Base-by-base conservation (phyloP, 2,113 vertebrate species). In the Dendrocopos noguchii region DNA sequence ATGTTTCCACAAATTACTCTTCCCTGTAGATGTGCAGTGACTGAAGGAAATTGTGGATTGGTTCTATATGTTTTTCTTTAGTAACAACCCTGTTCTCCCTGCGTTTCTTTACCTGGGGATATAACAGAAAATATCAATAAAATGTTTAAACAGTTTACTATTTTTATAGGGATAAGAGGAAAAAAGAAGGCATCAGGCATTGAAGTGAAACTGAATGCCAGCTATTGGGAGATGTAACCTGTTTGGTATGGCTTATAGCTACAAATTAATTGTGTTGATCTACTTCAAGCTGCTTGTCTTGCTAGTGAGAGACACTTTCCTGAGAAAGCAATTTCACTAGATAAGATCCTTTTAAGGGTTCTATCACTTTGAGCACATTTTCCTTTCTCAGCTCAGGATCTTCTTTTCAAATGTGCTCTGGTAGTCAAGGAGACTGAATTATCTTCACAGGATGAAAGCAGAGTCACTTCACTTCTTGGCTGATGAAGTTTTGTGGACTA, bases 1-100 rank as follows among this genome's bases (percentile, higher is more conserved):
- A 75, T 85, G 52, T 92, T 97, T 97, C 97, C 96, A 97, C 96
- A 98, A 98, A 97, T 97, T 97, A 96, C 95, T 96, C 95, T 97
- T 97, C 95, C 96, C 96, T 52, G 85, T 97, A 93, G 97, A 97
- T 95, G 80, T 88, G 87, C 84, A 84, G 67, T 55, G 79, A 92
- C 91, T 91, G 81, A 94, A 96, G 95, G 96, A 97, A 97, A 91
- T 90, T 80, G 57, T 29, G 31, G 84, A 88, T 97, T 96, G 96
- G 88, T 95, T 96, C 74, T 66, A 68, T 76, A 94, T 7, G 2
- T 87, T 86, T 89, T 95, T 93, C 84, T 74, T 93, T 76, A 82
- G 66, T 42, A 18, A 18, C 15, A 82, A 34, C n/a, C 22, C 44
- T 76, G 33, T 87, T 96, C 63, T 90, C 52, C 75, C 57, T 76